These are phyloP conservation scores for Eudemis profundana DNA, from an alignment of 2,888 invertebrate genomes.

Conservation along the genomic window DNA sequence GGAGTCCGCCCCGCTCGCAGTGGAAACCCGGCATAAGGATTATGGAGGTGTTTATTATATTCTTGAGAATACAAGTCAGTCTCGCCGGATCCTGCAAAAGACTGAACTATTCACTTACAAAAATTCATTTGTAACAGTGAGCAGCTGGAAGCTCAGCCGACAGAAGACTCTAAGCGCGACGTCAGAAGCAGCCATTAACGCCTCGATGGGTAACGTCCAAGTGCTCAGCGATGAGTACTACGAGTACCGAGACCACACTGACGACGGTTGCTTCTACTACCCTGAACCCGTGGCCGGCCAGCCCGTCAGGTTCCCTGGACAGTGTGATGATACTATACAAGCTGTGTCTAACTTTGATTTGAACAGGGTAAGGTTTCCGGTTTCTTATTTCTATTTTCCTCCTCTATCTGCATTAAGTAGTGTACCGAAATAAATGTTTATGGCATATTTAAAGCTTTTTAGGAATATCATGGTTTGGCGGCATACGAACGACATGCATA, in stretches of 20 bases:
- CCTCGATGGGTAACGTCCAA: conserved; percentile 55
- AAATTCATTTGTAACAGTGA: conserved; percentile 54
- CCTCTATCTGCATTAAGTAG: too few relatives aligned
- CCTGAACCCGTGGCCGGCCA: conserved; percentile 70
- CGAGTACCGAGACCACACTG: conserved; percentile 58
- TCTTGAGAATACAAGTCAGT: too few relatives aligned
- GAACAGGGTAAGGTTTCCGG: conserved; percentile 61
- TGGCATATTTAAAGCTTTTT: too few relatives aligned
- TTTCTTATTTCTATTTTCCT: too few relatives aligned
- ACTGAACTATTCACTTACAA: too few relatives aligned
- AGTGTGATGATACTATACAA: conserved; percentile 59
- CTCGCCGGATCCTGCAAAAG: too few relatives aligned
- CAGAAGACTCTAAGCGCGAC: conserved; percentile 49
- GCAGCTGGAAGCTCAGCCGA: conserved; percentile 72
- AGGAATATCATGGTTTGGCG: too few relatives aligned
- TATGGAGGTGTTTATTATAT: too few relatives aligned
- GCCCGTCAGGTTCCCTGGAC: conserved; percentile 65
- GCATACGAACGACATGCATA: too few relatives aligned
- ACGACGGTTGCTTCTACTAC: conserved; percentile 71
- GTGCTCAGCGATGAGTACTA: conserved; percentile 67
- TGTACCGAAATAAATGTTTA: too few relatives aligned
- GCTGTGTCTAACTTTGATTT: conserved; percentile 59
- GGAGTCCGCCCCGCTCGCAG: too few relatives aligned
- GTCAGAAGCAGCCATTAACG: conserved; percentile 54
- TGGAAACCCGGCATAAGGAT: too few relatives aligned